Conservation (phyloP, 2,113 vertebrate genomes). For the Dipodomys merriami region DNA sequence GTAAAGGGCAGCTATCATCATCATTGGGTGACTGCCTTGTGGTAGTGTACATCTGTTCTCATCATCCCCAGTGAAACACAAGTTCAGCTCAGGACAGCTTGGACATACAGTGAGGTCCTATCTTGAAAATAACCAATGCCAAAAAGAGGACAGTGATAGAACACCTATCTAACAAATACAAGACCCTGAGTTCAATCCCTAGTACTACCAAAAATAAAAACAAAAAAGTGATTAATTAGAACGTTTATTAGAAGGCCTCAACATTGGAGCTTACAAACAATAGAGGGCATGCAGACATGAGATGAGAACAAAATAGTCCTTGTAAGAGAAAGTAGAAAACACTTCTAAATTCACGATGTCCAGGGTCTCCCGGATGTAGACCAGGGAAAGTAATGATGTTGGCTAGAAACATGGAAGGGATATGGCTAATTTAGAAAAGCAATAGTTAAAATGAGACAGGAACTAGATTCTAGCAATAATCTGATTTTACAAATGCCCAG, state of each 20-base stretch:
- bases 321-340: neutral
- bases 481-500: neutral
- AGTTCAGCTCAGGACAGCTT: too few relatives aligned
- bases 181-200: too few relatives aligned
- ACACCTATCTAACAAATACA: too few relatives aligned
- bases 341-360: neutral
- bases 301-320: neutral
- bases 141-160: too few relatives aligned
- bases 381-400: accelerated
- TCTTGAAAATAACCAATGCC: too few relatives aligned
- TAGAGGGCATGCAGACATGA: neutral
- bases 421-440: neutral
- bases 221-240: neutral
- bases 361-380: too few relatives aligned
- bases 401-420: accelerated
- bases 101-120: too few relatives aligned
- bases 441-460: neutral
- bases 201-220: too few relatives aligned
- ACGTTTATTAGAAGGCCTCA: neutral
- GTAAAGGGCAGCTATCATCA: neutral
- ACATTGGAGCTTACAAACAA: neutral
- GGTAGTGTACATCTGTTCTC: too few relatives aligned
- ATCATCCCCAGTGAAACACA: too few relatives aligned
- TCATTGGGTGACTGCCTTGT: neutral
- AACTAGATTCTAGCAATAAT: conserved; percentile 49